Percentiles rank a stretch among this genome's conserved stretches.
Conservation (phyloP, 2,113 vertebrate species). For the Girardinichthys multiradiatus region DNA sequence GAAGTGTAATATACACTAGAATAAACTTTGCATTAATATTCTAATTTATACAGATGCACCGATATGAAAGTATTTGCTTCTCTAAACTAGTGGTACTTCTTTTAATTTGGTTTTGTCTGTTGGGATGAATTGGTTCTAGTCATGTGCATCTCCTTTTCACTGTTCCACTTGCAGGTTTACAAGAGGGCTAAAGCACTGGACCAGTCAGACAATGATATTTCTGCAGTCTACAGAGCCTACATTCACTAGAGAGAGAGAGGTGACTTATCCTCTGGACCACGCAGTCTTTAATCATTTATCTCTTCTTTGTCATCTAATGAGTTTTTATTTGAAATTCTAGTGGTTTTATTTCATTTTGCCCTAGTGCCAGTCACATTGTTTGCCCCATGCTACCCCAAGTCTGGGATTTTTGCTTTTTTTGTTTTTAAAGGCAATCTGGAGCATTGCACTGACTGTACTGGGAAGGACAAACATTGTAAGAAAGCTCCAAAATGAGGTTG, state of each 20-base stretch:
- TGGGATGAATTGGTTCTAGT: too few species aligned
- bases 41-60: too few species aligned
- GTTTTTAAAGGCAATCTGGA: conserved; percentile 51
- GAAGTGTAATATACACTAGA: too few species aligned
- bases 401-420: conserved; percentile 44
- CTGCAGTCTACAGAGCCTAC: conserved; percentile 98
- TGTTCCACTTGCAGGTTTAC: conserved; percentile 86
- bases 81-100: too few species aligned
- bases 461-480: conserved; percentile 14
- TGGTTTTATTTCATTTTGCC: conserved; percentile 59
- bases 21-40: too few species aligned
- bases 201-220: conserved; percentile 99
- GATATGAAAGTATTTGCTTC: too few species aligned
- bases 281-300: conserved; percentile 32
- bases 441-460: conserved; percentile 72
- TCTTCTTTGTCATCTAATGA: conserved; percentile 35
- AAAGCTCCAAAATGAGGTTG: conserved; percentile 21
- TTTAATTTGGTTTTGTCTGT: too few species aligned
- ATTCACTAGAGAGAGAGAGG: conserved; percentile 87
- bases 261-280: conserved; percentile 70
- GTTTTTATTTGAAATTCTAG: conserved; percentile 64
- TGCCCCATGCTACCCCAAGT: conserved; percentile 22
- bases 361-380: conserved; percentile 62
- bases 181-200: conserved; percentile 99
- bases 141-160: too few species aligned